A percentile compares a stretch with the other conserved stretches of the same genome.
These are phyloP conservation scores for Gnathonemus echidnorhynchus DNA, from an alignment of 2,113 vertebrate species.

Conservation along the genomic window DNA sequence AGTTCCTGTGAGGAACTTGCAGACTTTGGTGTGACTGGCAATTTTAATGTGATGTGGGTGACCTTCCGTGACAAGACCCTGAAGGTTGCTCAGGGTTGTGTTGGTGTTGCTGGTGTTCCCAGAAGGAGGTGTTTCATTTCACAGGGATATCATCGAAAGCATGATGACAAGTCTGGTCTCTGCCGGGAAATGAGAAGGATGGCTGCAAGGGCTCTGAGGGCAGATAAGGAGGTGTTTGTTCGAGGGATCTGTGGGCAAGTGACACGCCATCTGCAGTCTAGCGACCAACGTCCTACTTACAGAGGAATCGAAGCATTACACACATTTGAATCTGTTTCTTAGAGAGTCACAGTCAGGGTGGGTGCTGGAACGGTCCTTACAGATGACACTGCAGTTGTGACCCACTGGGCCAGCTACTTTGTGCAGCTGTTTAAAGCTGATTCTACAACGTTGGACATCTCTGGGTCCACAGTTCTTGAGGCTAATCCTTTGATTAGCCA, in stretches of 20 bases:
- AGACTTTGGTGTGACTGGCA: background rate
- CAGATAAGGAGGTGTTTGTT: background rate
- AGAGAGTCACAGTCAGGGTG: background rate
- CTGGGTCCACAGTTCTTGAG: background rate
- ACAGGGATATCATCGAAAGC: background rate
- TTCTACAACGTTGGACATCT: background rate
- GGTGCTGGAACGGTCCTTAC: background rate
- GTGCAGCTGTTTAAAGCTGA: background rate
- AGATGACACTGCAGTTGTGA: background rate
- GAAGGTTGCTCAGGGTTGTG: background rate
- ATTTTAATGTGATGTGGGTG: background rate
- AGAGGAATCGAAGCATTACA: background rate
- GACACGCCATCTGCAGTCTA: background rate
- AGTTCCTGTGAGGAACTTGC: background rate
- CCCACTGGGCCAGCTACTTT: background rate
- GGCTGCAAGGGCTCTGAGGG: background rate
- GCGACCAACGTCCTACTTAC: background rate
- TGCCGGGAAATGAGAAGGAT: background rate
- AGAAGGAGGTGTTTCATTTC: background rate
- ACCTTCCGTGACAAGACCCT: background rate
- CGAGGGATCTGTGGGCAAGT: background rate
- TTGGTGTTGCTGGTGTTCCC: background rate
- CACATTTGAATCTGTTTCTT: background rate
- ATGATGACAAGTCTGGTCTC: background rate
- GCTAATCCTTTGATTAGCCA: background rate